Evolutionary conservation across 2,113 vertebrate genomes (phyloP).

Genomic region (Myodes glareolus): DNA sequence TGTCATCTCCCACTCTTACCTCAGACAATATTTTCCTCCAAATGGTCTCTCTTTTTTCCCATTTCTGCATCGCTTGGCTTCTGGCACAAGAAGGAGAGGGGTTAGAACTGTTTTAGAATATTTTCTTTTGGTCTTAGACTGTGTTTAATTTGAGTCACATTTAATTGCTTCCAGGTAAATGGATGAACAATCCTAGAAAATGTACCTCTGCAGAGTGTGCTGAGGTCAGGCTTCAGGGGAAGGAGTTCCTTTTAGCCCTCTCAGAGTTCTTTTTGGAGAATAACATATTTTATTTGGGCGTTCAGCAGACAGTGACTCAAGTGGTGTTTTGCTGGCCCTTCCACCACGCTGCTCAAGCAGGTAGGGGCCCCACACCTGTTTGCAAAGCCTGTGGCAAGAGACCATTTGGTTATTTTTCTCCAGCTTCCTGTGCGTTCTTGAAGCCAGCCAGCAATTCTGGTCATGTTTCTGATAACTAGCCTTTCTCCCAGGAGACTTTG

Average conservation of each 20-base stretch:
- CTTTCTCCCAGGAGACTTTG: constrained; percentile 60
- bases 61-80: constrained; percentile 72
- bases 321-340: constrained; percentile 85
- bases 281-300: constrained; percentile 87
- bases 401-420: constrained; percentile 80
- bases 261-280: constrained; percentile 84
- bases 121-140: constrained; percentile 86
- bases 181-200: constrained; percentile 86
- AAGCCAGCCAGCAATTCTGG: constrained; percentile 76
- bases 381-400: constrained; percentile 84
- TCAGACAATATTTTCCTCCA: constrained; percentile 78
- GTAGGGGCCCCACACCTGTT: constrained; percentile 85
- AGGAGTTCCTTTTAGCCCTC: constrained; percentile 67
- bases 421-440: constrained; percentile 81
- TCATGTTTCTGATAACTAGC: constrained; percentile 79
- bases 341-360: constrained; percentile 85
- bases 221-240: constrained; percentile 83
- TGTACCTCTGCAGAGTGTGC: constrained; percentile 70
- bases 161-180: constrained; percentile 89
- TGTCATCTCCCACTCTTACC: neutral
- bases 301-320: constrained; percentile 88
- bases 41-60: constrained; percentile 58
- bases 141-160: constrained; percentile 88
- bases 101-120: constrained; percentile 80
- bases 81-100: constrained; percentile 77